Base-by-base conservation (phyloP, 2,113 vertebrate species). In the Nycticebus coucang region DNA sequence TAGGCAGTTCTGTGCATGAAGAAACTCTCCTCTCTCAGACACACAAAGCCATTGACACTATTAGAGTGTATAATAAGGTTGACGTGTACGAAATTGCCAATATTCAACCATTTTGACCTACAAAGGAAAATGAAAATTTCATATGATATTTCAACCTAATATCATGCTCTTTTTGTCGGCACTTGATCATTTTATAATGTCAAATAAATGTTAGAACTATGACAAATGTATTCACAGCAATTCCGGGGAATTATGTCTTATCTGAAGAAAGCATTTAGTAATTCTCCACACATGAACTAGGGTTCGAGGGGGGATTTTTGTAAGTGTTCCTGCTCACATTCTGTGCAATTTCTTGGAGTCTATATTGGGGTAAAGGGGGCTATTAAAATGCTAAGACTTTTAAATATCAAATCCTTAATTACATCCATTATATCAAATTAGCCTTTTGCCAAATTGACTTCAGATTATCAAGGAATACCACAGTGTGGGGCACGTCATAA, bases 141-240 rank as follows among this genome's bases (percentile, higher is more conserved):
- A 85, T 79, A 64, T 35, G 57, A 33, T 64, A 64, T 64, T 90
- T 93, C 60, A 96, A 72, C 41, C 41, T 81, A 78, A 68, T 55
- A 69, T n/a, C 57, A 35, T 92, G 60, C 92, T 87, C 62, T 93
- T 62, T 96, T 91, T 91, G 41, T 94, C 86, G 86, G 18, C 35
- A 53, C 80, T 89, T 95, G 82, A 93, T 53, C 74, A 93, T 80
- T 96, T 96, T 79, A 91, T 94, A 96, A 96, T 88, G 62, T 88
- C 78, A 96, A 91, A 92, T 95, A 87, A 96, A 95, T 69, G 68
- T 96, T 96, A 96, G 66, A 78, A 91, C 81, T 94, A 89, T 90
- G 77, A 86, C 72, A 91, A 96, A 95, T 94, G 18, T 75, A 96
- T 94, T 93, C 64, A 74, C 62, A 93, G 78, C 12, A 92, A 66